Evolutionary conservation across 2,113 vertebrate species (phyloP).

Genomic region (Polyodon spathula): DNA sequence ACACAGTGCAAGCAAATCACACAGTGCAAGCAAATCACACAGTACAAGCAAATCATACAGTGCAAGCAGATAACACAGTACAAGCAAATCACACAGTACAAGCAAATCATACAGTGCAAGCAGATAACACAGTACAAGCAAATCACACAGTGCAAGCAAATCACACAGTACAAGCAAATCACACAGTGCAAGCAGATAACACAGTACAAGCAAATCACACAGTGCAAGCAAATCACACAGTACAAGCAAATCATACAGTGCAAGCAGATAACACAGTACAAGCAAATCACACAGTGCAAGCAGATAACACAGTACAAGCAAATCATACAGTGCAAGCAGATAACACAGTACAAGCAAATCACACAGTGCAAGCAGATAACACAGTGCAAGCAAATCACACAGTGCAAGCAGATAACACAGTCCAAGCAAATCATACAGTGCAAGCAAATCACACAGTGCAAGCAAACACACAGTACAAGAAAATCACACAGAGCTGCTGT

Average conservation of each 20-base stretch:
- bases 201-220: not conserved
- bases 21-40: not conserved
- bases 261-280: too few species aligned
- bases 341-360: not conserved
- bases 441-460: conserved; percentile 7
- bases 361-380: too few species aligned
- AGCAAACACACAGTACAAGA: not conserved
- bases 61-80: too few species aligned
- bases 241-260: too few species aligned
- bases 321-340: too few species aligned
- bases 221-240: too few species aligned
- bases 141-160: too few species aligned
- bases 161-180: not conserved
- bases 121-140: not conserved
- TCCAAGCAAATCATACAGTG: conserved; percentile 41
- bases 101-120: too few species aligned
- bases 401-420: too few species aligned
- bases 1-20: not conserved
- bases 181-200: too few species aligned
- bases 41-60: not conserved
- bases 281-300: not conserved
- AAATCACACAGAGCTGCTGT: not conserved
- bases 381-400: conserved; percentile 36
- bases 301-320: not conserved
- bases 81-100: not conserved